These are phyloP conservation scores for Autographa pulchrina DNA, from an alignment of 2,888 invertebrate species.

Conservation along the genomic window DNA sequence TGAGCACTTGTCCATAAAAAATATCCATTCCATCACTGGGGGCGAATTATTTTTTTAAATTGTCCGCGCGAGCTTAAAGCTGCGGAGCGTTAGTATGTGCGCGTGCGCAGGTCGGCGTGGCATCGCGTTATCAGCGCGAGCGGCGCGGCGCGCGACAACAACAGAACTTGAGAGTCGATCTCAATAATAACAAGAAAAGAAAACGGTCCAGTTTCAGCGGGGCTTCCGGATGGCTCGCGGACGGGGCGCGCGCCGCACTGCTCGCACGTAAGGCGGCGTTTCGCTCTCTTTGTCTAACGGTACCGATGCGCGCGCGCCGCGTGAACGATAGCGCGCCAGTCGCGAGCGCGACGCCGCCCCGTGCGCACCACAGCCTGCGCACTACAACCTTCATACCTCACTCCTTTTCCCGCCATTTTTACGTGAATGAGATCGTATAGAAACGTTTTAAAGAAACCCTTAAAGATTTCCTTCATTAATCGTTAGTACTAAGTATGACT, in stretches of 20 bases:
- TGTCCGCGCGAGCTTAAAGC: conserved; percentile 83
- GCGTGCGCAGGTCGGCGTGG: conserved; percentile 86
- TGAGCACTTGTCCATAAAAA: conserved; percentile 73
- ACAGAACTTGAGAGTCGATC: conserved; percentile 89
- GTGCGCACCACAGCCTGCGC: conserved; percentile 58
- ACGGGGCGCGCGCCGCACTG: conserved; percentile 80
- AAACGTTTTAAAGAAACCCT: conserved; percentile 18
- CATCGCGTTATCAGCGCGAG: conserved; percentile 89
- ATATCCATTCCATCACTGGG: conserved; percentile 83
- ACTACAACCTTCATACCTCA: conserved; percentile 33
- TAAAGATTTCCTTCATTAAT: conserved; percentile 1
- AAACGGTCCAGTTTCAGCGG: conserved; percentile 90
- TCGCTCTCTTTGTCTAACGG: conserved; percentile 86
- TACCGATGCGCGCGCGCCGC: conserved; percentile 72
- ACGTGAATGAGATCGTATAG: conserved; percentile 72
- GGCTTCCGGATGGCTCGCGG: conserved; percentile 88
- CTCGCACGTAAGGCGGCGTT: conserved; percentile 74
- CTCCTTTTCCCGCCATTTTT: conserved; percentile 71
- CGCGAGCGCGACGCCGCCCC: conserved; percentile 83
- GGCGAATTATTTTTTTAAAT: conserved; percentile 66
- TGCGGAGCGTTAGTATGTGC: conserved; percentile 76
- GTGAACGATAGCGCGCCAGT: conserved; percentile 86
- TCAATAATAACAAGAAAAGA: conserved; percentile 90
- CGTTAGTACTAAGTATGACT: neutral
- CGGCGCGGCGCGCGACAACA: conserved; percentile 88